phyloP scores from a whole-genome alignment of 2,888 invertebrate genomes.

The Agrochola circellaris region DNA sequence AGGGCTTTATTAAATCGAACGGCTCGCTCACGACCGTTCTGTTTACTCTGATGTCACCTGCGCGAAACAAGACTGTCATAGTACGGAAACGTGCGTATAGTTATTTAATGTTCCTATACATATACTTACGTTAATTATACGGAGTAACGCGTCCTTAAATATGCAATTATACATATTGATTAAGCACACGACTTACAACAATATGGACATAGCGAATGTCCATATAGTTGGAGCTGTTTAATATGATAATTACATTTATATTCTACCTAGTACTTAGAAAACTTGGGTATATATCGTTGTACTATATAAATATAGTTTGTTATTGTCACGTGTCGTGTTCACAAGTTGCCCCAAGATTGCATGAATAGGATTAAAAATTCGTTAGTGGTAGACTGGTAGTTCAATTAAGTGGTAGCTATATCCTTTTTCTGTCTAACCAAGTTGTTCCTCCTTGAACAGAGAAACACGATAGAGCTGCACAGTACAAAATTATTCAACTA shows the following conservation, averaged over 20 bases:
- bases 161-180: conserved; percentile 46
- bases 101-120: conserved; percentile 17
- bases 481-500: too few relatives aligned
- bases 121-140: conserved; percentile 41
- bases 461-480: too few relatives aligned
- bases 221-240: conserved; percentile 25
- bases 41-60: conserved; percentile 77
- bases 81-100: conserved; percentile 60
- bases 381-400: neutral
- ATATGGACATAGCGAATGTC: conserved; percentile 30
- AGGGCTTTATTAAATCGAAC: conserved; percentile 38
- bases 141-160: conserved; percentile 41
- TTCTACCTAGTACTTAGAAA: conserved; percentile 15
- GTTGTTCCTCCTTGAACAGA: too few relatives aligned
- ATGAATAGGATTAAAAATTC: neutral
- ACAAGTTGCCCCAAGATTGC: neutral
- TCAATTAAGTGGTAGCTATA: too few relatives aligned
- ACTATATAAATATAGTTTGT: neutral
- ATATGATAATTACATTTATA: conserved; percentile 34
- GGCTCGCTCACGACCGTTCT: conserved; percentile 60
- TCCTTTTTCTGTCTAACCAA: too few relatives aligned
- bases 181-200: conserved; percentile 39
- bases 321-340: conserved; percentile 21
- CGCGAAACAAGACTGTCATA: conserved; percentile 67
- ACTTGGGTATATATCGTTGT: conserved; percentile 15